Base-by-base conservation (phyloP, 2,888 invertebrate species). In the Melieria picta region DNA sequence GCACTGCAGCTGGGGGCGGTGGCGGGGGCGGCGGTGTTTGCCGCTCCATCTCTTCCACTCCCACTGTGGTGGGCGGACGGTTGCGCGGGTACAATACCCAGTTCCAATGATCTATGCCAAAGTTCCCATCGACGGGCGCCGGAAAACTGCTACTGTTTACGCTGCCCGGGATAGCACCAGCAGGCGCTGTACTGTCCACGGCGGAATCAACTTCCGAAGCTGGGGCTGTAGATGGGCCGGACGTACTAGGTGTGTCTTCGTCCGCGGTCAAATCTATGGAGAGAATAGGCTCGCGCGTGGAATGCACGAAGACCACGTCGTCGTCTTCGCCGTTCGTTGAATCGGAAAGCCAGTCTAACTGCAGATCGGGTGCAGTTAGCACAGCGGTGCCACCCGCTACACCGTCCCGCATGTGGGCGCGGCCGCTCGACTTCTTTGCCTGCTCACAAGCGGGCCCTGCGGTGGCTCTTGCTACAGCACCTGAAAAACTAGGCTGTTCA, bases 271-370 rank as follows among this genome's bases (percentile, higher is more conserved):
- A 82, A 82, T 91, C 91, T 73, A 91, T 86, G 3, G 86, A 86
- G 2, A 85, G 81, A 70, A 90, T 89, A 47, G 89, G 88, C 75
- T 88, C 88, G 52, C 87, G 84, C 45, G 86, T 86, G 11, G 86
- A 86, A 77, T 86, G 86, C 10, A 87, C 86, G 78, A 86, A 86
- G 7, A 87, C 86, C 6, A 87, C 90, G 81, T 91, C 91, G 77
- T 91, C 91, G 73, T 89, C 89, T 55, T 87, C 88, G 65, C 90
- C 90, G 0, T 76, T 78, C 1, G 77, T 77, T 7, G 90, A 90
- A 75, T 89, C 89, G 1, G 90, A 90, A 0, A 93, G 89, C 91
- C 94, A 94, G 84, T 94, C 93, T 58, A 94, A 86, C 84, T 94
- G 94, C 71, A 94, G 86, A 84, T 94, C 94, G 0, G 94, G 93